phyloP scores from a whole-genome alignment of 2,888 invertebrate genomes.

The Drosophila gaucha region DNA sequence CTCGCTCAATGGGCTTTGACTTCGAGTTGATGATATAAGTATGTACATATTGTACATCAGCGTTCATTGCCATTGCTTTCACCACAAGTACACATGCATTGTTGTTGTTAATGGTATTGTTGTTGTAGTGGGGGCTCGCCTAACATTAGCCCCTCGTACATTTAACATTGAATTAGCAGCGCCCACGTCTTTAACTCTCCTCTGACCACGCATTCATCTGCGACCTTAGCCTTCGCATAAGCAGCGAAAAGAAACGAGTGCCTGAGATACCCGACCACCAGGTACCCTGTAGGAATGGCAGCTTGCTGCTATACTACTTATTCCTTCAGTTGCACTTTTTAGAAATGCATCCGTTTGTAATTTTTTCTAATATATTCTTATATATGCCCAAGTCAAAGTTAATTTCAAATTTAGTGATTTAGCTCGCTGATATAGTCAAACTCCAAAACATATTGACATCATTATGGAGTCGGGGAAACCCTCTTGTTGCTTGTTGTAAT shows the following conservation, averaged over 20 bases:
- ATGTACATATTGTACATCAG: constrained; percentile 12
- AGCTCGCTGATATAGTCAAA: too few species aligned
- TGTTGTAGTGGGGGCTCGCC: constrained; percentile 32
- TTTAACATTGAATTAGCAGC: constrained; percentile 71
- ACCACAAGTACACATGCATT: constrained; percentile 34
- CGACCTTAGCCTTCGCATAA: constrained; percentile 72
- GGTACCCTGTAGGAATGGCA: too few species aligned
- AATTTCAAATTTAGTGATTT: too few species aligned
- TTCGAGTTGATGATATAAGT: constrained; percentile 43
- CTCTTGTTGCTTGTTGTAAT: too few species aligned
- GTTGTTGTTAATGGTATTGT: background rate
- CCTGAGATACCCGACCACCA: background rate
- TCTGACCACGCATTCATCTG: constrained; percentile 28
- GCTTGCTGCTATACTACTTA: too few species aligned
- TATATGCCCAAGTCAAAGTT: too few species aligned
- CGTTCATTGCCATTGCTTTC: constrained; percentile 67
- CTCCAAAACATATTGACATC: too few species aligned
- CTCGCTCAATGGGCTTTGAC: constrained; percentile 13
- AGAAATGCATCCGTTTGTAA: too few species aligned
- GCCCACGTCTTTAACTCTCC: constrained; percentile 47
- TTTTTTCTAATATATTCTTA: too few species aligned
- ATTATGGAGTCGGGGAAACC: too few species aligned
- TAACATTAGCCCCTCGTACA: constrained; percentile 55
- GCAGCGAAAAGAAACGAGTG: constrained; percentile 9
- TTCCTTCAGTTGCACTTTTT: too few species aligned